Percentiles rank a stretch among this genome's conserved stretches.
Evolutionary conservation across 92 coral and sea anemone genomes (phyloP).

Genomic region (Metridium senile): DNA sequence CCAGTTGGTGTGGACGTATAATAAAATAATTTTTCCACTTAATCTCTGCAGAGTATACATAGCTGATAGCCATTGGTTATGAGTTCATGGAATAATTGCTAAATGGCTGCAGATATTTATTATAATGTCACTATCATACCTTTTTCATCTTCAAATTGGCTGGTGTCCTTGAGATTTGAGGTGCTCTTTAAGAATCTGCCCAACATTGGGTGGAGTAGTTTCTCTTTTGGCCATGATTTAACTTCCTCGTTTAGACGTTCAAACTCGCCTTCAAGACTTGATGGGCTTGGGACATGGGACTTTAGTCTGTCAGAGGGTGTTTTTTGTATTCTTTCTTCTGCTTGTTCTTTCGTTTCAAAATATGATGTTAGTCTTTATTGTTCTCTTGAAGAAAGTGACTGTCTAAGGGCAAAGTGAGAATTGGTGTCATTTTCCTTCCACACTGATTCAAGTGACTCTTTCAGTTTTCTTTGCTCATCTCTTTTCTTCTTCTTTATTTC

Average conservation of each 20-base stretch:
- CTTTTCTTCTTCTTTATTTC: slow-evolving; percentile 17
- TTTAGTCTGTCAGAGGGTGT: background rate
- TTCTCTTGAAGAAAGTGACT: slow-evolving; percentile 7
- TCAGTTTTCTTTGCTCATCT: slow-evolving; percentile 7
- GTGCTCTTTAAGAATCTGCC: slow-evolving; percentile 22
- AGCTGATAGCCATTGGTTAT: too few relatives aligned
- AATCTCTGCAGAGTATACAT: too few relatives aligned
- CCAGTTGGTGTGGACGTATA: too few relatives aligned
- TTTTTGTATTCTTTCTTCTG: slow-evolving; percentile 25
- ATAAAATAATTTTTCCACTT: too few relatives aligned
- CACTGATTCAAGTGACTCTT: background rate
- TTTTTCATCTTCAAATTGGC: slow-evolving; percentile 6
- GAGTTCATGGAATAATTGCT: too few relatives aligned
- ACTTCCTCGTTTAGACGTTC: slow-evolving; percentile 3
- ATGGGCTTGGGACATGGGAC: background rate
- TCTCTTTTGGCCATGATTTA: slow-evolving; percentile 13
- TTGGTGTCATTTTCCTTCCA: slow-evolving; percentile 6
- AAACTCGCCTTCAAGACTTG: slow-evolving; percentile 12
- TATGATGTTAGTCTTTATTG: slow-evolving; percentile 5
- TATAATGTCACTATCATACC: background rate
- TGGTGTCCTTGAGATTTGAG: slow-evolving; percentile 8
- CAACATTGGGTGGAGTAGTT: slow-evolving; percentile 20
- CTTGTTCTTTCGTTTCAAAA: slow-evolving; percentile 20
- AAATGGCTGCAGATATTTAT: background rate
- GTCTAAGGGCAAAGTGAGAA: slow-evolving; percentile 7